Evolutionary conservation across 2,797 vertebrate genomes (phyloP), one percentile per base, ranked within the genome.

Genomic region (Oophaga sylvatica): DNA sequence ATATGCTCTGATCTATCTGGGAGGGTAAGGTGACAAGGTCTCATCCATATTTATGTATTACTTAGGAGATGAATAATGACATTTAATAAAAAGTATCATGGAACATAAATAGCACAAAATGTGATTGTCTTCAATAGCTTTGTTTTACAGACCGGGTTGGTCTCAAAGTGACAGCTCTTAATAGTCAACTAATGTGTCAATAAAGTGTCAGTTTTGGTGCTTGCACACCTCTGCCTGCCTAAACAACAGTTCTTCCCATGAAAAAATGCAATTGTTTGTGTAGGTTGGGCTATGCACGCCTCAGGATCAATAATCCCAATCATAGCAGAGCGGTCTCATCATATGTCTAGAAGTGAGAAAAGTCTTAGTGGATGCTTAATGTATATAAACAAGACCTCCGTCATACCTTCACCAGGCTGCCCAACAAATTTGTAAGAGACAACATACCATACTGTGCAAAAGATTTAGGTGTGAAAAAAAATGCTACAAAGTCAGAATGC

Each of bases 1-100:
- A 85, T 63, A 78, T 48, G 62, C 59, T 89, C 53, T 85, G 60
- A 85, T 67, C 67, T 77, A 75, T 77, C 48, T 67, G 79, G 79
- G 87, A 81, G 87, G 63, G 86, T 48, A 73, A 81, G 17, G 35
- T 63, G 81, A 80, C 56, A 48, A 71, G 81, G 45, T 63, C 31
- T 78, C 48, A 83, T 78, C 48, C 67, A 68, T 31, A n/a, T 75
- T n/a, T 48, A 48, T 48, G 35, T 20, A 20, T 73, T 41, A 19
- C 31, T 45, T 76, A 53, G 45, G 22, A 56, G 73, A 76, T 2
- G 35, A 56, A n/a, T n/a, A 76, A 76, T 13, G 48, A 15, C 19
- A 56, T 26, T 56, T 48, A 53, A n/a, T 26, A 53, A 48, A 19
- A n/a, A 22, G 19, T 48, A 22, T 15, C 70, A 75, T 2, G 20